Evolutionary conservation across 2,113 vertebrate species (phyloP), one percentile per base, ranked within the genome.

Genomic region (Rynchops niger): DNA sequence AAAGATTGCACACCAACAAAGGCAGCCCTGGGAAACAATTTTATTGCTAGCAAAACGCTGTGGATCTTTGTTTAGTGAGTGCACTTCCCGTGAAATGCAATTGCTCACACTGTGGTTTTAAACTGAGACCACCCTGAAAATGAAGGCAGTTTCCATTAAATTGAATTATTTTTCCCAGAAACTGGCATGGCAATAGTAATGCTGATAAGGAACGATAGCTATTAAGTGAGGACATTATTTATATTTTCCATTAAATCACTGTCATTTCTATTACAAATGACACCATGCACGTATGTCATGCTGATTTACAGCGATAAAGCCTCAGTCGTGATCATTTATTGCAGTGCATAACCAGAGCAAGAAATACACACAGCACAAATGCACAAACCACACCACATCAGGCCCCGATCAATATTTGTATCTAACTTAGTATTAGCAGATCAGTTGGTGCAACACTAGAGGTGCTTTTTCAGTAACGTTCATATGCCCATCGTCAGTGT

Each of bases 91-190:
- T 92, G 90, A 92, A 95, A 91, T 82, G 73, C 77, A 95, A 92
- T 92, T 95, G 79, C 74, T 95, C 79, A 79, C 58, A 26, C 87
- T 78, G 84, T 43, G 69, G 62, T 89, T 92, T 94, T 95, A 93
- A 97, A 94, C 73, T 3, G 2, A 77, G 82, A 77, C 74, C 93
- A 94, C 90, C 82, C 76, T 43, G 65, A 91, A 91, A 92, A 70
- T 17, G 27, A 95, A 96, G 66, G 70, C 82, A 81, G 43, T 47
- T 96, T 90, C 74, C 69, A 47, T 78, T 92, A 90, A 87, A 84
- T 74, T 83, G 25, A 88, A 96, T 88, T 88, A 49, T 45, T 82
- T 93, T 95, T 65, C 26, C 76, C 52, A 2, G 7, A 59, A 94
- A 62, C 26, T 61, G 72, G 20, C n/a, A 82, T 38, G 40, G 70